Percentiles rank a stretch among this genome's conserved stretches.
Conservation (phyloP, 1,140 invertebrate species). For the Pachyrhynchus sulphureomaculatus region DNA sequence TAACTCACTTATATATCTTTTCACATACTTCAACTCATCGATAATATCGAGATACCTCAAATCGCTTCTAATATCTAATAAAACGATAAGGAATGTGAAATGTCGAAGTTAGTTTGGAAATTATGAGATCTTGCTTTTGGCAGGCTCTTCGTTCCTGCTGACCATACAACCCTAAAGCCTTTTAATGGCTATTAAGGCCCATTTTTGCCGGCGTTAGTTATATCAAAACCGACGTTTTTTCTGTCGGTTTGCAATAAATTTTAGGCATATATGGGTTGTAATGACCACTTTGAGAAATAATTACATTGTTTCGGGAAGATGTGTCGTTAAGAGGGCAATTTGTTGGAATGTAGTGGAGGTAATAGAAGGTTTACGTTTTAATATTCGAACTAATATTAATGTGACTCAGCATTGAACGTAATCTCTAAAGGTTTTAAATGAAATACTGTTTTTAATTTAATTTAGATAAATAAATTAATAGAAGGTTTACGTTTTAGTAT, state of each 20-base stretch:
- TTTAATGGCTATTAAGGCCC: constrained; percentile 31
- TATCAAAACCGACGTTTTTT: background rate
- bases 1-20: too few species aligned
- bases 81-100: background rate
- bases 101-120: background rate
- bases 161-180: constrained; percentile 34
- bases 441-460: too few species aligned
- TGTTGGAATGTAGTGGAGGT: too few species aligned
- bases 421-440: too few species aligned
- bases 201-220: background rate
- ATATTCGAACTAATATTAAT: too few species aligned
- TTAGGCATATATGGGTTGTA: background rate
- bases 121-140: background rate
- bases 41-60: too few species aligned
- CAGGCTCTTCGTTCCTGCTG: background rate
- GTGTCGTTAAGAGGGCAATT: background rate
- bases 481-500: too few species aligned
- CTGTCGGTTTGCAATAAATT: background rate
- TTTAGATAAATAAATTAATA: too few species aligned
- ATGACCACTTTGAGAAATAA: background rate
- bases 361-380: too few species aligned
- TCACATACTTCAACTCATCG: too few species aligned
- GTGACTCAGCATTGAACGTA: too few species aligned
- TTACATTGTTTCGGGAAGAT: background rate
- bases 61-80: too few species aligned